Base-by-base conservation (phyloP, 2,113 vertebrate genomes). In the Corythoichthys haematopterus region DNA sequence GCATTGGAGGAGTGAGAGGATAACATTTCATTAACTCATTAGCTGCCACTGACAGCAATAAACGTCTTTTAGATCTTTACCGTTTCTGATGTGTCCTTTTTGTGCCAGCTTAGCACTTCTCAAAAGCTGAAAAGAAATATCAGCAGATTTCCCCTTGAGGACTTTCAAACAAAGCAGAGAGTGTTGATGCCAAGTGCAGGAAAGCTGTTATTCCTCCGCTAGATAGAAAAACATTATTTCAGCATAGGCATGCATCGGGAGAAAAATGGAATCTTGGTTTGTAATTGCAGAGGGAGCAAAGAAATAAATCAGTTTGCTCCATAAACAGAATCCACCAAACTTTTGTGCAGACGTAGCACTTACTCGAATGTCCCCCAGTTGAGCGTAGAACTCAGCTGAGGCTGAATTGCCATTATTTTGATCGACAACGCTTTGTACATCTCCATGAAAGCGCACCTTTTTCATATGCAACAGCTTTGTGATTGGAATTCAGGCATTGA, bases 201-300 rank as follows among this genome's bases (percentile, higher is more conserved):
- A 84, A 82, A 64, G 64, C 82, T 86, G 70, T 83, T 69, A 36
- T 52, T 33, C 45, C 4, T 3, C 37, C 61, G 70, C 15, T 15
- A 33, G 64, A 60, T 43, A 72, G 66, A 84, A 77, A 80, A 55
- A 11, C 73, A 66, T 70, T 56, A 68, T 72, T 78, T 81, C 60
- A 90, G 77, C 85, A 72, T 37, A 56, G 74, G 80, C 71, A 71
- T 70, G 72, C 51, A 52, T 40, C 28, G 6, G n/a, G 60, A 28
- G 79, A 80, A 45, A 67, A 58, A 64, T 56, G 51, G 48, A 53
- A 15, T 69, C 61, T 68, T 67, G 79, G 81, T 84, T 69, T 75
- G 59, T 71, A 81, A 82, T 71, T 71, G 51, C 5, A 7, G 51
- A 63, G 2, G 2, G 63, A 57, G 65, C 69, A 71, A 15, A 52